Base-by-base conservation (phyloP, 2,888 invertebrate genomes). In the Agrochola macilenta region DNA sequence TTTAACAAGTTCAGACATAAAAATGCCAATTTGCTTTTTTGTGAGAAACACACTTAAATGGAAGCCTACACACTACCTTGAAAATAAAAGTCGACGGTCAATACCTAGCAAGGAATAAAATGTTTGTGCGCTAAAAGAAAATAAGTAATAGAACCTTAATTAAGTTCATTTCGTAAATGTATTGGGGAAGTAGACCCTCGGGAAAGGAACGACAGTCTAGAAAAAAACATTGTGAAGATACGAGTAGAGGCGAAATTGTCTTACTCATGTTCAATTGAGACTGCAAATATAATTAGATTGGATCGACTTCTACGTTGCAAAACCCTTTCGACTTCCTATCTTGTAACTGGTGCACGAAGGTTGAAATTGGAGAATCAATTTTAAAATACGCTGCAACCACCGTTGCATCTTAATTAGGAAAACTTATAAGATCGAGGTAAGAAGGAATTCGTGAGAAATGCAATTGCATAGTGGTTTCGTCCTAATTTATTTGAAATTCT, bases 161-260 rank as follows among this genome's bases (percentile, higher is more conserved):
- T 87, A 89, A 86, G 78, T 86, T 88, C 60, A 87, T 89, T 89
- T 68, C 68, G 84, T 83, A 82, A 89, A 88, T 89, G 89, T 89
- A 83, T 87, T 77, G 72, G 76, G 81, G 76, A 80, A 88, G 72
- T 72, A 79, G 70, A 65, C 87, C 79, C 82, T 20, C 9, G 83
- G 71, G 86, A 66, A 64, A 11, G 46, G n/a, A 78, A 80, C 52
- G 81, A 84, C 86, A 80, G n/a, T 73, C 69, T 76, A 71, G 72
- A 80, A 83, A 87, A 85, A 77, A 74, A 69, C 64, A 69, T 82
- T 72, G 58, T 73, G 57, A 73, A 78, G 69, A 80, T 74, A n/a
- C n/a, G n/a, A n/a, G n/a, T n/a, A 68, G 30, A 63, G 70, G 70
- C 46, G 46, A 81, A 83, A 83, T 80, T 82, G 73, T 71, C 65